Evolutionary conservation across 2,888 invertebrate species (phyloP).

Genomic region (Catocala sponsa): DNA sequence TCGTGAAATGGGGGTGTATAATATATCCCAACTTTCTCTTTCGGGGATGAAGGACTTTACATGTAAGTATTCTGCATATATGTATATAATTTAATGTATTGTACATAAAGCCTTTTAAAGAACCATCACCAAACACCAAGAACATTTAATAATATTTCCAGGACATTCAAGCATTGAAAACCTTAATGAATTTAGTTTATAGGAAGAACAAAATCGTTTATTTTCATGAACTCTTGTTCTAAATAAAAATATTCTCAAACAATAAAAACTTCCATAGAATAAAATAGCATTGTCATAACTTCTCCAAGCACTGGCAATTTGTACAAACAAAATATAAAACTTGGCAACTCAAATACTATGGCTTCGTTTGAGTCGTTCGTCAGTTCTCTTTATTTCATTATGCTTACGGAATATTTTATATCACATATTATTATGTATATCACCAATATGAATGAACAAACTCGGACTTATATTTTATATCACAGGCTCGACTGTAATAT

Average conservation of each 20-base stretch:
- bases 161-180: too few relatives aligned
- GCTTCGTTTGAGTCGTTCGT: conserved; percentile 4
- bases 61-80: too few relatives aligned
- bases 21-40: too few relatives aligned
- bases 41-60: too few relatives aligned
- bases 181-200: not conserved
- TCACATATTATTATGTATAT: not conserved
- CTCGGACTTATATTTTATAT: not conserved
- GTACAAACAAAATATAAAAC: conserved; percentile 5
- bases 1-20: too few relatives aligned
- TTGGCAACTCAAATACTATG: not conserved
- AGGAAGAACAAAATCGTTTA: not conserved
- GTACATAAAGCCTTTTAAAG: too few relatives aligned
- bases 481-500: not conserved
- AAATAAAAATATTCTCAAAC: not conserved
- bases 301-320: not conserved
- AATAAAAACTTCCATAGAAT: not conserved
- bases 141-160: too few relatives aligned
- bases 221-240: not conserved
- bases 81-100: too few relatives aligned
- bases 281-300: conserved; percentile 9
- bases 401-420: not conserved
- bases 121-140: too few relatives aligned
- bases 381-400: conserved; percentile 3
- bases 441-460: not conserved